Evolutionary conservation across 2,888 invertebrate genomes (phyloP), one percentile per base, ranked within the genome.

Genomic region (Dendrolimus pini): DNA sequence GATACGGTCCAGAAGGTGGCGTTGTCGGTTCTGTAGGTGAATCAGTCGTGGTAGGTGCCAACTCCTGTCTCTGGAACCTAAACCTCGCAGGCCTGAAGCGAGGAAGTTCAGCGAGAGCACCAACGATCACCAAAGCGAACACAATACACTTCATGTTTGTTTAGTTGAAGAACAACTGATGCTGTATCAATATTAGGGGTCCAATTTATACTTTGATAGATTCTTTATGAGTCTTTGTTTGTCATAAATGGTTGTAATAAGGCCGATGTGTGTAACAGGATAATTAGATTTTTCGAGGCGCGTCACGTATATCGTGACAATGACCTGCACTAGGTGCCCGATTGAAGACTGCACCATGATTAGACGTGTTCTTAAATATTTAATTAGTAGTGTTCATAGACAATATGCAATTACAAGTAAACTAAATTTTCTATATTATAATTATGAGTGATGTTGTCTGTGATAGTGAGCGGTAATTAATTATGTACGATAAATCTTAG

Each of bases 31-130:
- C 88, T 0, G 78, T 74, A 0, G 85, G 72, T 12, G 80, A 74
- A 41, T 89, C 89, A 1, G 89, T 88, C 1, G 89, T 88, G 0
- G 89, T 84, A 8, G 90, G 87, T 30, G 82, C 85, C 54, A 91
- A 64, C 62, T 88, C 88, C 61, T 82, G 83, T n/a, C 90, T 80
- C 79, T 89, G 87, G 64, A 74, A 82, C 60, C 87, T 74, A 71
- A 89, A 85, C 83, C 88, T 85, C 85, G 85, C 86, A 53, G 85
- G 82, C 68, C 78, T 75, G 65, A 81, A 84, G 74, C 90, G 89
- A 84, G 91, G 91, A 41, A 75, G 83, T 64, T 89, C 89, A 81
- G 86, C 86, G 12, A 79, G 58, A 1, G 70, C 85, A 41, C 75
- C 78, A 9, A 69, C 71, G 52, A 81, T 58, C 41, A 83, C 62